phyloP scores from a whole-genome alignment of 2,888 invertebrate genomes.

The Trissoscelio sp. region DNA sequence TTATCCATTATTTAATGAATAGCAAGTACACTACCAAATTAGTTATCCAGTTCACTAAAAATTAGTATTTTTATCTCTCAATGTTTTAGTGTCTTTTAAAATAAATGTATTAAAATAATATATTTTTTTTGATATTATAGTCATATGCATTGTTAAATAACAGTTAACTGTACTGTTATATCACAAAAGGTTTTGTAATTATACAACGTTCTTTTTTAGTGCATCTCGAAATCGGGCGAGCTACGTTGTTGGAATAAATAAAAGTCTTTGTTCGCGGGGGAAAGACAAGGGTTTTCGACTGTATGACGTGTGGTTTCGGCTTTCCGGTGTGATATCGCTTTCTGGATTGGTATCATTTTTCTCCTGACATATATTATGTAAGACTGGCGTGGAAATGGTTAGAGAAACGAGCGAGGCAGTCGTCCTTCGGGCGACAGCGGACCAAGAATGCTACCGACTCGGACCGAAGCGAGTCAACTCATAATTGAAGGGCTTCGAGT shows the following conservation, averaged over 20 bases:
- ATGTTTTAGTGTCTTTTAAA: too few species aligned
- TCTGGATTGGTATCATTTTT: slow-evolving; percentile 74
- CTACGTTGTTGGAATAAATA: slow-evolving; percentile 14
- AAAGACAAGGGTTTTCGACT: slow-evolving; percentile 61
- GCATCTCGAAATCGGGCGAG: not conserved
- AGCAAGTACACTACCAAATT: too few species aligned
- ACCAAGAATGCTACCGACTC: slow-evolving; percentile 69
- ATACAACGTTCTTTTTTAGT: not conserved
- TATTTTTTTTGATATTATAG: too few species aligned
- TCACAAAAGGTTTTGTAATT: not conserved
- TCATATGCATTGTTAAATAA: too few species aligned
- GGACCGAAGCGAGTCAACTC: slow-evolving; percentile 60
- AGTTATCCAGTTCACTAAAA: too few species aligned
- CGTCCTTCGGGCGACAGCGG: slow-evolving; percentile 71
- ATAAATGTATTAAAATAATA: too few species aligned
- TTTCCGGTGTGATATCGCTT: slow-evolving; percentile 71
- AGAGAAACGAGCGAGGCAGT: slow-evolving; percentile 67
- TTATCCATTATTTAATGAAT: too few species aligned
- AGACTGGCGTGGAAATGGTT: slow-evolving; percentile 71
- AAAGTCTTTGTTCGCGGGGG: slow-evolving; percentile 69
- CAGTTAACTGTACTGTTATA: slow-evolving; percentile 1
- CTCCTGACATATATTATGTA: slow-evolving; percentile 72
- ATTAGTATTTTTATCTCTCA: too few species aligned
- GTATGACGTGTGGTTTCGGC: slow-evolving; percentile 59
- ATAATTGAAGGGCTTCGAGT: slow-evolving; percentile 72